These are phyloP conservation scores for Callionymus lyra DNA, from an alignment of 2,113 vertebrate species.

Conservation along the genomic window DNA sequence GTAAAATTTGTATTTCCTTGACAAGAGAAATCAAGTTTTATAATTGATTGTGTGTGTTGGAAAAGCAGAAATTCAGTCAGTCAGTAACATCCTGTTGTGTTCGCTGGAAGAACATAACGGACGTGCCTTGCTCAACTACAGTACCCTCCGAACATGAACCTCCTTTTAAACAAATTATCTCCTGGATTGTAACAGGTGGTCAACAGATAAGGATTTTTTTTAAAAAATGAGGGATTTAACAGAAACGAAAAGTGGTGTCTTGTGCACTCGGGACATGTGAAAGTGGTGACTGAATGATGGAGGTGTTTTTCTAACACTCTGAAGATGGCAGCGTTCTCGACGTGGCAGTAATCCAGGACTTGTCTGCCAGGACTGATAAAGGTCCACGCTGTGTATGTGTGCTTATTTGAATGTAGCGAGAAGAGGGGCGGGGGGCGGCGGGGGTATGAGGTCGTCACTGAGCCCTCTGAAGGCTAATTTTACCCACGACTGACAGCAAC, in stretches of 20 bases:
- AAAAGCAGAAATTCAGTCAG: too few species aligned
- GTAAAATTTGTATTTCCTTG: too few species aligned
- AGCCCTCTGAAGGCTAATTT: constrained; percentile 95
- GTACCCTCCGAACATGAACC: too few species aligned
- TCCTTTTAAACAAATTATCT: too few species aligned
- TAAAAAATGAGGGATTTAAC: too few species aligned
- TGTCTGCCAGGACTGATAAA: constrained; percentile 79
- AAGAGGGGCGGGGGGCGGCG: not conserved
- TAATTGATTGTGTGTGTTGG: too few species aligned
- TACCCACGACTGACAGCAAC: constrained; percentile 83
- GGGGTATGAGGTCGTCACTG: constrained; percentile 60
- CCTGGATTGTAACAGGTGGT: too few species aligned
- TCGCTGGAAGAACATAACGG: too few species aligned
- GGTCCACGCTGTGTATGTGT: constrained; percentile 59
- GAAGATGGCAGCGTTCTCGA: constrained; percentile 61
- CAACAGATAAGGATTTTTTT: too few species aligned
- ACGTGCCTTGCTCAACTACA: too few species aligned
- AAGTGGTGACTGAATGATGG: constrained; percentile 9
- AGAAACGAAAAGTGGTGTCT: constrained; percentile 13
- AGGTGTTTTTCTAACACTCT: constrained; percentile 62
- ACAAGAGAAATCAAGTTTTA: too few species aligned
- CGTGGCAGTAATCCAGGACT: constrained; percentile 56
- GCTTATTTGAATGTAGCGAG: not conserved
- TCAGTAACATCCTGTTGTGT: too few species aligned
- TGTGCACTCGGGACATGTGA: constrained; percentile 16